These are phyloP conservation scores for Enteromius paludinosus DNA, from an alignment of 2,797 vertebrate genomes.

Conservation along the genomic window DNA sequence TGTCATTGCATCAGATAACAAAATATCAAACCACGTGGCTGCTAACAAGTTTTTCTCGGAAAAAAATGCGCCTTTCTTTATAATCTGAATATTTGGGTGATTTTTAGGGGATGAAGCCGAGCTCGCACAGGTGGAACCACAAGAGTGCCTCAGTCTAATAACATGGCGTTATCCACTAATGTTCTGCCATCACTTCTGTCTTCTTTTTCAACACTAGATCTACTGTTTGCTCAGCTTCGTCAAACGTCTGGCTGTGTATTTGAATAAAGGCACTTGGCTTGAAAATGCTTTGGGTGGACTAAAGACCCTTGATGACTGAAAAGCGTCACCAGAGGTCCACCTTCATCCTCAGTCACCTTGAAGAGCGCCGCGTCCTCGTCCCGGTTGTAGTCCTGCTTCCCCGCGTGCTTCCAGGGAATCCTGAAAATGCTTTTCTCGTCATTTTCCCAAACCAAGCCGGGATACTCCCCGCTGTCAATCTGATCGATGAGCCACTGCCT, in stretches of 20 bases:
- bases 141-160: background rate
- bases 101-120: background rate
- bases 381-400: constrained; percentile 98
- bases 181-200: constrained; percentile 1
- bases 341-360: constrained; percentile 79
- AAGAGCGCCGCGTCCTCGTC: constrained; percentile 98
- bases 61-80: background rate
- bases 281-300: background rate
- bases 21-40: constrained; percentile 18
- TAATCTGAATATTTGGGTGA: background rate
- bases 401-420: constrained; percentile 98
- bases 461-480: constrained; percentile 93
- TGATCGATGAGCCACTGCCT: constrained; percentile 99
- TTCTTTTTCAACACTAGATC: background rate
- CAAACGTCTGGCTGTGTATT: background rate
- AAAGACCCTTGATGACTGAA: background rate
- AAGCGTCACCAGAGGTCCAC: background rate
- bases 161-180: background rate
- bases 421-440: constrained; percentile 94
- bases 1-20: background rate
- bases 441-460: constrained; percentile 95
- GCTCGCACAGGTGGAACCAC: background rate
- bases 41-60: background rate
- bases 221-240: background rate
- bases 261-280: background rate